Conservation (phyloP, 2,797 vertebrate species). For the Sebastes hubbsi region DNA sequence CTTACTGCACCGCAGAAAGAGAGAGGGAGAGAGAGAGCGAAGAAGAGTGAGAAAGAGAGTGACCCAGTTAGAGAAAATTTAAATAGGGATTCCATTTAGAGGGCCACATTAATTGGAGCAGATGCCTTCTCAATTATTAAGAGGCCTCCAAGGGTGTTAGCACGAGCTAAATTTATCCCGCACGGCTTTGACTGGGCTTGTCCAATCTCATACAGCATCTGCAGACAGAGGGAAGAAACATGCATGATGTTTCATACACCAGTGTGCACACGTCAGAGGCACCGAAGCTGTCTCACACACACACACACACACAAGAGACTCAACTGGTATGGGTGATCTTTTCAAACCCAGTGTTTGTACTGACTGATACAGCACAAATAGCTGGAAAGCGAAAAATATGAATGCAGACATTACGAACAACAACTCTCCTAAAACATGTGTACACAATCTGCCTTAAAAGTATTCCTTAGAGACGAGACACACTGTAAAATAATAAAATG, state of each 20-base stretch:
- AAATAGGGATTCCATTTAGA: slow-evolving; percentile 88
- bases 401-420: neutral
- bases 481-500: slow-evolving; percentile 41
- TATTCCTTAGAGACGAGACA: slow-evolving; percentile 30
- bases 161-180: slow-evolving; percentile 83
- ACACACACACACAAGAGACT: neutral
- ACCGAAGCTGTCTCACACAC: neutral
- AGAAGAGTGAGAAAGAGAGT: slow-evolving; percentile 74
- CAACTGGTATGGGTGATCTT: neutral
- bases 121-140: slow-evolving; percentile 91
- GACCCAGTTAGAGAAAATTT: slow-evolving; percentile 88
- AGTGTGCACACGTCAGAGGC: slow-evolving; percentile 37
- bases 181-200: slow-evolving; percentile 76
- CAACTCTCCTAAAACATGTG: neutral
- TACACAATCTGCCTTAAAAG: slow-evolving; percentile 14
- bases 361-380: neutral
- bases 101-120: slow-evolving; percentile 89
- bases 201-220: slow-evolving; percentile 77
- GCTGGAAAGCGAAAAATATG: neutral
- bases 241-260: slow-evolving; percentile 51
- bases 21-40: slow-evolving; percentile 40
- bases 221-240: slow-evolving; percentile 67
- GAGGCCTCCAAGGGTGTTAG: slow-evolving; percentile 83
- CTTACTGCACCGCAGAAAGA: slow-evolving; percentile 74
- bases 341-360: neutral